phyloP scores from a whole-genome alignment of 2,797 vertebrate genomes.

The Siniperca scherzeri region DNA sequence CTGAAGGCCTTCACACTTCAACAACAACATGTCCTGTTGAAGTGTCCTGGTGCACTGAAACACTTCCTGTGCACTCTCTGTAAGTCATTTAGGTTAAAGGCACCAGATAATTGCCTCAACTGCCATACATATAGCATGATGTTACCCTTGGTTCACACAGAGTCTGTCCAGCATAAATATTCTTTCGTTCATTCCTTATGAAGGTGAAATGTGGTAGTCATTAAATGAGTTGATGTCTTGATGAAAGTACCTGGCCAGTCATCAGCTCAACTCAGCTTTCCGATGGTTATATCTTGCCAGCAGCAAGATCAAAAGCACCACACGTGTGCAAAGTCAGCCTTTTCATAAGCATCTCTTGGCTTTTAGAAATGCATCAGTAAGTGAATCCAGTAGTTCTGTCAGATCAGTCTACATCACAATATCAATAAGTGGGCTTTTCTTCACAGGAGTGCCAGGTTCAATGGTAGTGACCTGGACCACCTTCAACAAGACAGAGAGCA shows the following conservation, averaged over 20 bases:
- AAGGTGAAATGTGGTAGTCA: constrained; percentile 58
- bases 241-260: constrained; percentile 52
- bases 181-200: constrained; percentile 23
- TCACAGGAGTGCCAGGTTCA: constrained; percentile 83
- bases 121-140: neutral
- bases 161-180: constrained; percentile 4
- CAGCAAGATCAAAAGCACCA: constrained; percentile 46
- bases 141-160: neutral
- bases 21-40: constrained; percentile 4
- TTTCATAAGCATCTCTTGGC: constrained; percentile 37
- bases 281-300: constrained; percentile 41
- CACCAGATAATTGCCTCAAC: neutral
- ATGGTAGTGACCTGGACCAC: constrained; percentile 94
- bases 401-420: constrained; percentile 22
- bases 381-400: constrained; percentile 47
- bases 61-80: neutral
- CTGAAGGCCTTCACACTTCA: neutral
- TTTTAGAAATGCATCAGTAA: constrained; percentile 37
- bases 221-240: constrained; percentile 47
- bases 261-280: constrained; percentile 35
- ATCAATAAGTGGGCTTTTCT: constrained; percentile 39
- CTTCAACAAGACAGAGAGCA: constrained; percentile 82
- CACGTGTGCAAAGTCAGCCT: constrained; percentile 40
- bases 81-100: constrained; percentile 15
- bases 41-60: neutral